Percentiles rank a stretch among this genome's conserved stretches.
phyloP scores from a whole-genome alignment of 2,888 invertebrate genomes.

The Monochamus alternatus region DNA sequence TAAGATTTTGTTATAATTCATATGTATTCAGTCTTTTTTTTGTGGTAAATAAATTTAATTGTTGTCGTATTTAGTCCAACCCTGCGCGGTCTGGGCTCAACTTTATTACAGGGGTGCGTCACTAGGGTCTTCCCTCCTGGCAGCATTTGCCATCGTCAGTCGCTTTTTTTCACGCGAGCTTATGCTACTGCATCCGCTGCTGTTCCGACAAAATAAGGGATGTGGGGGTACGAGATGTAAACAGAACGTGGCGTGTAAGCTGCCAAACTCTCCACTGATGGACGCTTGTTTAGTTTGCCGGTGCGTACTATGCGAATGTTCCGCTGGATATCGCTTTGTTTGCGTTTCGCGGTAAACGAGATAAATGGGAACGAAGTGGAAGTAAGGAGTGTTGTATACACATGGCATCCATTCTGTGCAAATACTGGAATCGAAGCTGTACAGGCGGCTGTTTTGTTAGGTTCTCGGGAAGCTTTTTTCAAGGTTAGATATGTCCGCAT shows the following conservation, averaged over 20 bases:
- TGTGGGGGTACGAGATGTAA: background rate
- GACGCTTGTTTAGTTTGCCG: background rate
- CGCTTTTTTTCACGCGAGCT: constrained; percentile 28
- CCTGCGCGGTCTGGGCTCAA: constrained; percentile 20
- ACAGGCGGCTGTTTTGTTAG: background rate
- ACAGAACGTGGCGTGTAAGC: background rate
- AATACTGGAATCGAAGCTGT: background rate
- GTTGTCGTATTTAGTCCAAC: constrained; percentile 11
- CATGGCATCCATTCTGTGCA: background rate
- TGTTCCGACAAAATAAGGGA: background rate
- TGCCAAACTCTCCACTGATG: background rate
- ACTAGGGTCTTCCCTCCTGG: constrained; percentile 18
- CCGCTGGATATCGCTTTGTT: background rate
- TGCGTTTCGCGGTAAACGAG: background rate
- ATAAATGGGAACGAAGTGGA: background rate
- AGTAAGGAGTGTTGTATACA: background rate
- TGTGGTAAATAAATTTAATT: no score
- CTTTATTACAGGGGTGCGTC: constrained; percentile 30
- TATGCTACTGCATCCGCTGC: background rate
- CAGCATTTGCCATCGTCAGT: constrained; percentile 34
- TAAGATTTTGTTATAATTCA: no score
- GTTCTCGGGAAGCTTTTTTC: background rate
- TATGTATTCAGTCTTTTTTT: no score
- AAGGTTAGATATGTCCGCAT: background rate
- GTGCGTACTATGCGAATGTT: background rate